Percentiles rank a stretch among this genome's conserved stretches.
Evolutionary conservation across 2,888 invertebrate genomes (phyloP).

Genomic region (Gortyna flavago): DNA sequence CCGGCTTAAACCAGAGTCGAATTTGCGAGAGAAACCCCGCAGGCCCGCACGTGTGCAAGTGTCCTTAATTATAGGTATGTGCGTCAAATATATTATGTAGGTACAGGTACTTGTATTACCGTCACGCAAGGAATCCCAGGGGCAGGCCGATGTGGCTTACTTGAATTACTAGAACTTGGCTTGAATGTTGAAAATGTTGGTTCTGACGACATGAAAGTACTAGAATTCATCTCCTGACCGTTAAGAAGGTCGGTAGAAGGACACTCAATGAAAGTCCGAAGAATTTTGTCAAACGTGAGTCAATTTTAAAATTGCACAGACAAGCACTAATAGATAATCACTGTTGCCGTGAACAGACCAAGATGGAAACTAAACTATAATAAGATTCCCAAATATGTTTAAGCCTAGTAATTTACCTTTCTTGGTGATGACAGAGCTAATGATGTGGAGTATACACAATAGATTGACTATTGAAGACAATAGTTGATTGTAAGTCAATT

Average conservation of each 20-base stretch:
- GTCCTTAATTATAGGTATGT: constrained; percentile 65
- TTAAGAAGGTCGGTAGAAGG: neutral
- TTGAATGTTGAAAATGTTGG: constrained; percentile 27
- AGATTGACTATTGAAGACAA: constrained; percentile 20
- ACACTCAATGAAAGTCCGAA: neutral
- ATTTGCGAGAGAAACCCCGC: constrained; percentile 79
- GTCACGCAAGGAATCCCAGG: constrained; percentile 33
- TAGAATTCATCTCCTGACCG: neutral
- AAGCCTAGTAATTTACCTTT: neutral
- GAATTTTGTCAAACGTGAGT: constrained; percentile 6
- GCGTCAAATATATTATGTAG: constrained; percentile 53
- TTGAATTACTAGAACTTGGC: neutral
- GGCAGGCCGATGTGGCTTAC: constrained; percentile 12
- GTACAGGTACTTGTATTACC: constrained; percentile 33
- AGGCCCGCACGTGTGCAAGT: constrained; percentile 64
- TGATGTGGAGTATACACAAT: constrained; percentile 23
- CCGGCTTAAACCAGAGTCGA: constrained; percentile 80
- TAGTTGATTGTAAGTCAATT: constrained; percentile 41
- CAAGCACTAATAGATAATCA: neutral
- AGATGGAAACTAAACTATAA: constrained; percentile 9
- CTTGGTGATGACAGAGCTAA: neutral
- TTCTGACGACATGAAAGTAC: neutral
- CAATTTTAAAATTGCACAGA: neutral
- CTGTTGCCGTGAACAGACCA: constrained; percentile 3
- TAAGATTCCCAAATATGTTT: neutral